Evolutionary conservation across 2,113 vertebrate species (phyloP).

Genomic region (Limnothrissa miodon): DNA sequence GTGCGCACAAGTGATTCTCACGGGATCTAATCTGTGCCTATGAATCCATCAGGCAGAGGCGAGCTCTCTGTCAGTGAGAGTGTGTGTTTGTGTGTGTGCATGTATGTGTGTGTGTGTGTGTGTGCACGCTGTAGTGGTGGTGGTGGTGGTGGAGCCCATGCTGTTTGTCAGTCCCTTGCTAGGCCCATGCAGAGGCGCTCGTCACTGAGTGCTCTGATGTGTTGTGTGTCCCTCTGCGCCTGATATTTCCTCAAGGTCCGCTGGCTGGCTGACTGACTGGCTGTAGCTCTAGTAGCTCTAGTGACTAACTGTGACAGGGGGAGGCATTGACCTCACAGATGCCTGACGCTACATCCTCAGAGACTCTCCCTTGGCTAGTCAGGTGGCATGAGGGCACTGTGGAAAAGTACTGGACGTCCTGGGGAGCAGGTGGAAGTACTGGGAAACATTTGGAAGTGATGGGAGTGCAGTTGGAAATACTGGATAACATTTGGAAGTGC

Average conservation of each 20-base stretch:
- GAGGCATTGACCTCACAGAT: background rate
- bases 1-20: constrained; percentile 16
- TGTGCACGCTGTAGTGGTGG: background rate
- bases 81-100: constrained; percentile 8
- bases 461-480: too few species aligned
- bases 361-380: too few species aligned
- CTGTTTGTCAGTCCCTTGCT: background rate
- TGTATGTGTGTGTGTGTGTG: background rate
- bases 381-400: too few species aligned
- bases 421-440: too few species aligned
- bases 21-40: constrained; percentile 32
- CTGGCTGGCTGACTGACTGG: background rate
- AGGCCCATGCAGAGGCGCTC: background rate
- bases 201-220: background rate
- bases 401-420: too few species aligned
- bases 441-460: too few species aligned
- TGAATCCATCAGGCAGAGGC: constrained; percentile 18
- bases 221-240: background rate
- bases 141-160: too few species aligned
- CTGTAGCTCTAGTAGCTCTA: too few species aligned
- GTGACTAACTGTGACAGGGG: too few species aligned
- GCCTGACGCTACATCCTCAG: background rate
- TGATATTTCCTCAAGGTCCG: background rate
- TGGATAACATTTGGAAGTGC: too few species aligned
- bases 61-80: background rate